Base-by-base conservation (phyloP, 2,888 invertebrate species). In the Pardosa pseudoannulata region DNA sequence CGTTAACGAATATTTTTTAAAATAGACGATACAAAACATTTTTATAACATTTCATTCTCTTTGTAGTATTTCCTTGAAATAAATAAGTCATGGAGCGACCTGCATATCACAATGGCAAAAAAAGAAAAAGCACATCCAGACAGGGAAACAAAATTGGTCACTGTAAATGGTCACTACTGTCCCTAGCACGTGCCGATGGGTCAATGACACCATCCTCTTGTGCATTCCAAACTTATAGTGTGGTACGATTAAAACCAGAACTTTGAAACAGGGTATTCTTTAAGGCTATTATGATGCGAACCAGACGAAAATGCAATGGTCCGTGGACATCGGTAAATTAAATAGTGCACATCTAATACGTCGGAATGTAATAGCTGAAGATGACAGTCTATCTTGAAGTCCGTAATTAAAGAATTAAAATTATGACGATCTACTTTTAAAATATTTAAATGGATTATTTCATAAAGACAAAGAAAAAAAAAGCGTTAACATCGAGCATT, bases 311-410 rank as follows among this genome's bases (percentile, higher is more conserved):
- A 23, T 16, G 19, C 56, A 56, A 56, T 56, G 56, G 23, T 23
- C 5, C 56, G 23, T 56, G 23, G 19, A 7, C 56, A 56, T 19
- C 56, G 56, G 56, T 11, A 23, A 23, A 56, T 56, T 19, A 56
- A 56, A 56, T 56, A 56, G 56, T 19, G 56, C 56, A 23, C 56
- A 23, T 56, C 56, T 56, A 56, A 56, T 56, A 23, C 56, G 23
- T 11, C 5, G 11, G 23, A 56, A 23, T 23, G 56, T 6, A 3
- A 23, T 56, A 3, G 3, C 19, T 19, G 11, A 23, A 56, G 56
- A 56, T 23, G 56, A 56, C 11, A 11, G 56, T 36, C 36, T 9
- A 36, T 36, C 6, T 7, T 7, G 36, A 36, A 36, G 36, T 36
- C 5, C 36, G 36, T 36, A 36, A 36, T 5, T 5, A 36, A 36